Percentiles rank a stretch among this genome's conserved stretches.
Evolutionary conservation across 2,113 vertebrate genomes (phyloP).

Genomic region (Clarias batrachus): DNA sequence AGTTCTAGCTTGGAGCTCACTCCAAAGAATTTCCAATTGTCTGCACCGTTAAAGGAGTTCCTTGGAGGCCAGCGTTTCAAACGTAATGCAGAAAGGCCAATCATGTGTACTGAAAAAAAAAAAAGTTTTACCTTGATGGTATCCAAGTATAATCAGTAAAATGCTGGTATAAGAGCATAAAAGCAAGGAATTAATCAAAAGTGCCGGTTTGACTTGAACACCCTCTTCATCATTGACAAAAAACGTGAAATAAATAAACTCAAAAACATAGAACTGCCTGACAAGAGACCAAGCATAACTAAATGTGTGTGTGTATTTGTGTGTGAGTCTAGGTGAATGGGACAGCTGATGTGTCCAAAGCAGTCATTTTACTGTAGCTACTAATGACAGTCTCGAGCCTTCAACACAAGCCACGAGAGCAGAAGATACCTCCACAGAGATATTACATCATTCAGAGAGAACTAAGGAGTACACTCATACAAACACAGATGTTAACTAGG

Average conservation of each 20-base stretch:
- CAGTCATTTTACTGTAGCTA: conserved; percentile 38
- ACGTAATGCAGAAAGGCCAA: no score
- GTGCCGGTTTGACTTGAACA: no score
- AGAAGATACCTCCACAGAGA: conserved; percentile 7
- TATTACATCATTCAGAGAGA: conserved; percentile 28
- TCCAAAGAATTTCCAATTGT: no score
- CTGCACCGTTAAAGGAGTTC: no score
- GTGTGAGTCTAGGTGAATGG: conserved; percentile 11
- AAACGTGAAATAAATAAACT: not conserved
- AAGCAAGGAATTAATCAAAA: no score
- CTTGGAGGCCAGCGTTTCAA: no score
- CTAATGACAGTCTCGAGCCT: conserved; percentile 47
- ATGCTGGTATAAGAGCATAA: no score
- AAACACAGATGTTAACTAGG: conserved; percentile 39
- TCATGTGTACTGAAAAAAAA: no score
- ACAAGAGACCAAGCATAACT: not conserved
- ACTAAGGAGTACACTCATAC: not conserved
- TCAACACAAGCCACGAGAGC: conserved; percentile 14
- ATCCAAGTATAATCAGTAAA: no score
- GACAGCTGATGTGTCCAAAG: conserved; percentile 40
- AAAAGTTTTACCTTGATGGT: no score
- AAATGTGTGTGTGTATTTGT: conserved; percentile 1
- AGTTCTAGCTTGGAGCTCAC: no score
- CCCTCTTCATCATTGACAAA: no score
- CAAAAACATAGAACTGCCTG: not conserved